Percentiles rank a stretch among this genome's conserved stretches.
Evolutionary conservation across 1,140 invertebrate genomes (phyloP).

Genomic region (Parapsyche elsis): DNA sequence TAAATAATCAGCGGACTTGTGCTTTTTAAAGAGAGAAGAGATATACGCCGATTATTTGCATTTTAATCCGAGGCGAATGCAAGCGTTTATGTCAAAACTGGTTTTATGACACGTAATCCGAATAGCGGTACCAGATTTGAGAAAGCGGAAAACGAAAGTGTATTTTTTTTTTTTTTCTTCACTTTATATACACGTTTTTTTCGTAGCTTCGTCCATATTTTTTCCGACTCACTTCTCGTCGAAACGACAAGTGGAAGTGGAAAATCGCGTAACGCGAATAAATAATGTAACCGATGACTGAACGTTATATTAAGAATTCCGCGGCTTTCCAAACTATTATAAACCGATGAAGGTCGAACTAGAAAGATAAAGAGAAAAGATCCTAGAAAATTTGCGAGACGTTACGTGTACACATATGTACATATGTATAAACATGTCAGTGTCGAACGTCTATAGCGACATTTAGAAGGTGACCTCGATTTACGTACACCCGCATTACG

Average conservation of each 20-base stretch:
- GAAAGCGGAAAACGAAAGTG: constrained; percentile 45
- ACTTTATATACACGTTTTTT: no score
- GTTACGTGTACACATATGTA: no score
- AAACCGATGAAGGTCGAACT: no score
- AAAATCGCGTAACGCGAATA: constrained; percentile 1
- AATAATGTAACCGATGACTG: constrained; percentile 27
- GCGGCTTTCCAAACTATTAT: no score
- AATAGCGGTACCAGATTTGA: constrained; percentile 34
- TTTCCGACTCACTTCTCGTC: neutral
- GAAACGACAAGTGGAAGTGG: constrained; percentile 11
- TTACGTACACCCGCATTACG: no score
- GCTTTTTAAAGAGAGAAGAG: neutral
- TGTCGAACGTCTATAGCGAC: no score
- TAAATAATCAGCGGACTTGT: neutral
- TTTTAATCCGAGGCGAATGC: neutral
- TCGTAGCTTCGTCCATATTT: neutral
- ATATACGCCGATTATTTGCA: constrained; percentile 1
- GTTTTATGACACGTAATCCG: constrained; percentile 34
- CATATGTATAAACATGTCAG: no score
- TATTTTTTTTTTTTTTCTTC: constrained; percentile 11
- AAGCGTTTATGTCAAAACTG: constrained; percentile 23
- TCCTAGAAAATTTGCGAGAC: no score
- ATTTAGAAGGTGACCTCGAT: no score
- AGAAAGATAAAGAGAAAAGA: no score
- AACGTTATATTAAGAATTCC: neutral